These are phyloP conservation scores for Agrotis puta DNA, from an alignment of 2,888 invertebrate genomes.

Conservation along the genomic window DNA sequence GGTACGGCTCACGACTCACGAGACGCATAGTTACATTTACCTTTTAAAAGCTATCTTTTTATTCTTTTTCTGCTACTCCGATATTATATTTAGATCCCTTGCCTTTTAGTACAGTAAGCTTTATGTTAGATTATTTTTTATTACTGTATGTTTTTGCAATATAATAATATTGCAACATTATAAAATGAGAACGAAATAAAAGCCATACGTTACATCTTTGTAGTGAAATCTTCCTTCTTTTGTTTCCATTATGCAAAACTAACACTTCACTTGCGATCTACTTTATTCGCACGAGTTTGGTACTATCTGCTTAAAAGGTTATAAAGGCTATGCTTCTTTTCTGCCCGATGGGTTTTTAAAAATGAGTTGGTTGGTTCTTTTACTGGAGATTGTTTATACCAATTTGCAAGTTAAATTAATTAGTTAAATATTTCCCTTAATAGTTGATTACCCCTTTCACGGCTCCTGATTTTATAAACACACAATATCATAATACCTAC, in stretches of 20 bases:
- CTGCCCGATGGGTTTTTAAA: too few relatives aligned
- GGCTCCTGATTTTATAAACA: neutral
- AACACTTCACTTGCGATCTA: neutral
- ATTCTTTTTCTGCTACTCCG: constrained; percentile 37
- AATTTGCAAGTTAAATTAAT: neutral
- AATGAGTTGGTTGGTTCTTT: neutral
- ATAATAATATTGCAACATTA: constrained; percentile 22
- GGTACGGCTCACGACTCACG: constrained; percentile 68
- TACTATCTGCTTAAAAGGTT: neutral
- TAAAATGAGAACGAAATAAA: constrained; percentile 25
- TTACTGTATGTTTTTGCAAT: constrained; percentile 33
- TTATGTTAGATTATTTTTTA: constrained; percentile 52
- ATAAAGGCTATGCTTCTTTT: neutral
- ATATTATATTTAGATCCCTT: constrained; percentile 53
- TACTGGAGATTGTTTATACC: too few relatives aligned
- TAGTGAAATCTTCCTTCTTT: constrained; percentile 23
- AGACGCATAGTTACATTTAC: constrained; percentile 67
- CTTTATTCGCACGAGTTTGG: neutral
- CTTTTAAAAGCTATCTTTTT: constrained; percentile 61
- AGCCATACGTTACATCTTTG: constrained; percentile 3
- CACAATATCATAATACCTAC: too few relatives aligned
- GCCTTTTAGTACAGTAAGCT: constrained; percentile 30
- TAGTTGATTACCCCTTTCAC: too few relatives aligned
- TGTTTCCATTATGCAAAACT: constrained; percentile 3
- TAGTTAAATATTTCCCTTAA: neutral